Percentiles rank a stretch among this genome's conserved stretches.
Evolutionary conservation across 2,797 vertebrate species (phyloP).

Genomic region (Rhincodon typus): DNA sequence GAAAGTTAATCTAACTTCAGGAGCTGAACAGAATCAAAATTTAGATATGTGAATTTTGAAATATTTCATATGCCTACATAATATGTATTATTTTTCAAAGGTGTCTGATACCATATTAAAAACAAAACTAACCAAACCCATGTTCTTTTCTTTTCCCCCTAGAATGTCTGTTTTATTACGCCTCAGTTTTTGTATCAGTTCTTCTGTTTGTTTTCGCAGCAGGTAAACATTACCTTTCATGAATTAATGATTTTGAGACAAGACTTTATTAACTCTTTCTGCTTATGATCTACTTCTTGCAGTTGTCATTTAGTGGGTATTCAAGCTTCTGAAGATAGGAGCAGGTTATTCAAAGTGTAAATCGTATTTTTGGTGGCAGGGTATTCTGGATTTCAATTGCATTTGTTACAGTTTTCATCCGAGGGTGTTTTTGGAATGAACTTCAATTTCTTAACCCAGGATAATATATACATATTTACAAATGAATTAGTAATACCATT

Average conservation of each 20-base stretch:
- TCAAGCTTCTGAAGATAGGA: background rate
- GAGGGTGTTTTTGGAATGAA: background rate
- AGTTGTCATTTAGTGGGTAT: background rate
- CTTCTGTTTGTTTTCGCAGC: slow-evolving; percentile 99
- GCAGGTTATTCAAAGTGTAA: background rate
- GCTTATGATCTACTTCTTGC: background rate
- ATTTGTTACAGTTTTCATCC: background rate
- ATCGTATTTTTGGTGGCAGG: background rate
- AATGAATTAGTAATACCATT: too few relatives aligned
- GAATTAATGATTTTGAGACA: background rate
- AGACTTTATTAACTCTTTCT: background rate
- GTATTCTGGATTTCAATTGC: background rate
- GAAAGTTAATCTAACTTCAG: background rate
- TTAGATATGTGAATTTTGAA: background rate
- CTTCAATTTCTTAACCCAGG: too few relatives aligned
- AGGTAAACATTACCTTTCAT: slow-evolving; percentile 72
- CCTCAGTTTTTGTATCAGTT: slow-evolving; percentile 99
- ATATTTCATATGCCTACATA: background rate
- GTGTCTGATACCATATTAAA: background rate
- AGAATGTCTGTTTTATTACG: slow-evolving; percentile 99
- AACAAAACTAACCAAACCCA: background rate
- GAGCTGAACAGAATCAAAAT: background rate
- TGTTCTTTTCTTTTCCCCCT: slow-evolving; percentile 55
- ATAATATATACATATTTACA: background rate
- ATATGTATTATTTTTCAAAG: background rate